phyloP scores from a whole-genome alignment of 2,113 vertebrate species.

The Campylomormyrus tamandua region DNA sequence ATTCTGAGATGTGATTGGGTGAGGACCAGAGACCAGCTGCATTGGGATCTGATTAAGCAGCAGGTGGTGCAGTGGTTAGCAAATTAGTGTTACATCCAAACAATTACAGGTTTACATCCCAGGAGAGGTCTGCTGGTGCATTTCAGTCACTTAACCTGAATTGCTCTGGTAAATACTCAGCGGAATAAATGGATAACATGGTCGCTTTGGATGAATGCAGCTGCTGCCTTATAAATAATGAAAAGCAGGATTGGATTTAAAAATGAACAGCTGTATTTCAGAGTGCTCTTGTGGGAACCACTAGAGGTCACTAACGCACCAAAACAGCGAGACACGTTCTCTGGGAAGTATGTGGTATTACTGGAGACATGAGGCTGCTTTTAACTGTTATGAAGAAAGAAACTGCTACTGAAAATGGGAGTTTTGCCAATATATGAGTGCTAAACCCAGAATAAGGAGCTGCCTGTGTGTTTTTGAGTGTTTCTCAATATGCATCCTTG shows the following conservation, averaged over 20 bases:
- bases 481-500: too few relatives aligned
- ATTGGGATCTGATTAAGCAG: background rate
- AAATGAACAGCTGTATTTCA: background rate
- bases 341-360: background rate
- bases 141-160: slow-evolving; percentile 12
- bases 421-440: background rate
- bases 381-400: background rate
- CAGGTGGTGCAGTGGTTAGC: slow-evolving; percentile 7
- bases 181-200: background rate
- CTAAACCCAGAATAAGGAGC: background rate
- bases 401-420: background rate
- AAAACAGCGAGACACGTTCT: background rate
- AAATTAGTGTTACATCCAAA: background rate
- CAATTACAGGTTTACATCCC: background rate
- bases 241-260: background rate
- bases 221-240: background rate
- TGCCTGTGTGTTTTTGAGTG: background rate
- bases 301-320: background rate
- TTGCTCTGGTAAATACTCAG: slow-evolving; percentile 14
- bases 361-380: background rate
- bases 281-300: background rate
- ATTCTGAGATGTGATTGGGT: background rate
- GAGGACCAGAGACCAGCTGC: background rate
- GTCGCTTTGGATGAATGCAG: background rate
- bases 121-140: background rate